Percentiles rank a stretch among this genome's conserved stretches.
Evolutionary conservation across 2,113 vertebrate species (phyloP).

Genomic region (Fukomys damarensis): DNA sequence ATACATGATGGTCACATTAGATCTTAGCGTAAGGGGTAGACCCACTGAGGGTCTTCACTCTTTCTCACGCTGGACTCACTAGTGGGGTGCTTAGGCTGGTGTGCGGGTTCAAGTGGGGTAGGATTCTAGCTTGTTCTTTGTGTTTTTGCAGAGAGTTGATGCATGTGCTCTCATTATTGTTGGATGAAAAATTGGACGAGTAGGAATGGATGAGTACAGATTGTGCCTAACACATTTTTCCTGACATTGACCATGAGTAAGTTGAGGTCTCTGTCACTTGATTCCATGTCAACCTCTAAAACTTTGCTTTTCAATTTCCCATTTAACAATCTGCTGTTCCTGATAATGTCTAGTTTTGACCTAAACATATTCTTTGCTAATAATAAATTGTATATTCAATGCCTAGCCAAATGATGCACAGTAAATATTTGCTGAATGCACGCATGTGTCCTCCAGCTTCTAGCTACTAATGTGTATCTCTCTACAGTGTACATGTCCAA

Average conservation of each 20-base stretch:
- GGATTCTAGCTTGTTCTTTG: neutral
- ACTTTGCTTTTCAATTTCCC: neutral
- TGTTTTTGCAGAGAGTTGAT: neutral
- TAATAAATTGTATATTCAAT: neutral
- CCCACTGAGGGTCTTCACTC: neutral
- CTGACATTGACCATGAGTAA: neutral
- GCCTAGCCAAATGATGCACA: neutral
- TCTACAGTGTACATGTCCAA: neutral
- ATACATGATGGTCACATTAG: neutral
- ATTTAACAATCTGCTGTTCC: neutral
- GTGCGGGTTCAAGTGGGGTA: neutral
- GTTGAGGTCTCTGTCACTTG: neutral
- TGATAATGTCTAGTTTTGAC: neutral
- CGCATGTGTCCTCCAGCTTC: neutral
- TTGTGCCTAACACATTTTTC: neutral
- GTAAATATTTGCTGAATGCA: conserved; percentile 11
- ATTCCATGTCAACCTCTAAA: neutral
- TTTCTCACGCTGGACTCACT: neutral
- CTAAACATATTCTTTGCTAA: neutral
- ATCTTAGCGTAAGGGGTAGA: neutral
- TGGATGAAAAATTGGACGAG: neutral
- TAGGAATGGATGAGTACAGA: neutral
- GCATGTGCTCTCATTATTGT: neutral
- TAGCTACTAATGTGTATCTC: neutral
- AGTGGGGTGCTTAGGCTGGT: neutral